These are phyloP conservation scores for Macropis europaea DNA, from an alignment of 2,888 invertebrate genomes.

Conservation along the genomic window DNA sequence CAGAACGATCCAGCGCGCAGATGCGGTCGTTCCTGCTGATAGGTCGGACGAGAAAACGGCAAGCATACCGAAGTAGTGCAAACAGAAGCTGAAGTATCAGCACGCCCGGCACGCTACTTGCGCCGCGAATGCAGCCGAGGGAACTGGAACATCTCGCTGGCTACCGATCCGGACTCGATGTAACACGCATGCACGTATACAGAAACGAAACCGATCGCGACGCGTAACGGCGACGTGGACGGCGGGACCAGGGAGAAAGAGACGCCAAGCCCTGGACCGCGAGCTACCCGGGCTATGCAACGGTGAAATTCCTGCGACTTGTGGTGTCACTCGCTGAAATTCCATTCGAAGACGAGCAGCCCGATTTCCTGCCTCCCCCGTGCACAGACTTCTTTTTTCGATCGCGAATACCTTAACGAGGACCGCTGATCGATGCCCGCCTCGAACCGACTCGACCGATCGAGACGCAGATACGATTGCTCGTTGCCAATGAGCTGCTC, in stretches of 20 bases:
- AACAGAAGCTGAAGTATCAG: constrained; percentile 69
- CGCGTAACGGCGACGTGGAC: constrained; percentile 27
- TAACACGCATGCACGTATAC: constrained; percentile 42
- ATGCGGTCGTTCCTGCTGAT: not conserved
- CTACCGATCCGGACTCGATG: constrained; percentile 52
- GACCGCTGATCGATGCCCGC: constrained; percentile 23
- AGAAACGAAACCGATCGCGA: constrained; percentile 49
- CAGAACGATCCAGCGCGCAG: not conserved
- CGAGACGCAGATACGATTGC: constrained; percentile 26
- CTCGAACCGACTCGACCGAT: constrained; percentile 2
- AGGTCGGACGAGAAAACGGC: constrained; percentile 5
- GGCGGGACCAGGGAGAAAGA: constrained; percentile 37
- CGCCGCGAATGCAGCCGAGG: constrained; percentile 65
- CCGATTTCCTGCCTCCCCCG: constrained; percentile 55
- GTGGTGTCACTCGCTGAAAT: constrained; percentile 67
- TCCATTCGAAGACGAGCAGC: constrained; percentile 54
- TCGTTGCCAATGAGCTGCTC: constrained; percentile 15
- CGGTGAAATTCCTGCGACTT: constrained; percentile 68
- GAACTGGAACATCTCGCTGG: constrained; percentile 63
- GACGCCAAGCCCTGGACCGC: constrained; percentile 56
- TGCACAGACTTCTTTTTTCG: constrained; percentile 14
- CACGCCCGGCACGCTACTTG: constrained; percentile 67
- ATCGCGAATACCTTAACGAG: constrained; percentile 36
- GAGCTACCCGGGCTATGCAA: constrained; percentile 66
- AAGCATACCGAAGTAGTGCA: constrained; percentile 67